phyloP scores from a whole-genome alignment of 2,888 invertebrate genomes.

The Dioctria rufipes region DNA sequence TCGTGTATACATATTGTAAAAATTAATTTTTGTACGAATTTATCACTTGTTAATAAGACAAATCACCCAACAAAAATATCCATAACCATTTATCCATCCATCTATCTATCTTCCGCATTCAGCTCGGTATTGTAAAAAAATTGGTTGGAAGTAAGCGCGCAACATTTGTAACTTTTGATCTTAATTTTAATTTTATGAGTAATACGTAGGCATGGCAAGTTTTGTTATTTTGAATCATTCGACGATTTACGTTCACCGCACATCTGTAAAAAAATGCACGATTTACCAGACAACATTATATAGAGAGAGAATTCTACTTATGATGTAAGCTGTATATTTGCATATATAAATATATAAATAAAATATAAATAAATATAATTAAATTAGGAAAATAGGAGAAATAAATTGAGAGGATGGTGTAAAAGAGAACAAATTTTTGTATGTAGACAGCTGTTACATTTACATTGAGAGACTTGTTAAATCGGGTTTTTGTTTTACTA shows the following conservation, averaged over 20 bases:
- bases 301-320: not conserved
- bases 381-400: conserved; percentile 25
- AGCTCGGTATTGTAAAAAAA: conserved; percentile 3
- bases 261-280: conserved; percentile 41
- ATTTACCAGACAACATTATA: not conserved
- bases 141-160: not conserved
- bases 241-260: conserved; percentile 17
- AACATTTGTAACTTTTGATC: not conserved
- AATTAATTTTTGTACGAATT: not conserved
- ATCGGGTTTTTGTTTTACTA: not conserved
- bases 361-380: conserved; percentile 35
- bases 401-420: not conserved
- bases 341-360: conserved; percentile 37
- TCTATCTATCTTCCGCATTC: not conserved
- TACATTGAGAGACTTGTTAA: not conserved
- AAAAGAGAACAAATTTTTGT: conserved; percentile 31
- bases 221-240: conserved; percentile 9
- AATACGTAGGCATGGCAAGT: conserved; percentile 29
- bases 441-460: conserved; percentile 28
- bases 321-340: conserved; percentile 42
- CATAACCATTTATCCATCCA: too few species aligned
- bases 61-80: not conserved
- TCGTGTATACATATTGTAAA: too few species aligned
- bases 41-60: conserved; percentile 27
- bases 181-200: not conserved